Conservation (phyloP, 2,113 vertebrate species). For the Condylura cristata region DNA sequence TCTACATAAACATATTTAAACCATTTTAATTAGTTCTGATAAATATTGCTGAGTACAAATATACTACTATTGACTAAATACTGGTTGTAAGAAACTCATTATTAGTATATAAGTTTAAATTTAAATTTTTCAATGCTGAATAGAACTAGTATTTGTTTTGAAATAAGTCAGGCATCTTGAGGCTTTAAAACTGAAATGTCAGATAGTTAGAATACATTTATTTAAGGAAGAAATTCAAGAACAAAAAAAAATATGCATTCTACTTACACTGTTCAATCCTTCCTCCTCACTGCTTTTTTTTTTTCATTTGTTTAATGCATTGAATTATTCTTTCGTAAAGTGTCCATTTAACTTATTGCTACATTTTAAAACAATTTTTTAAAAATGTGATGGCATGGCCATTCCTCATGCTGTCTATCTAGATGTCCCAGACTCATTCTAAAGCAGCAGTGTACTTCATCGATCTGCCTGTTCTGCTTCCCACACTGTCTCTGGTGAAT, state of each 20-base stretch:
- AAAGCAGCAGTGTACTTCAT: too few relatives aligned
- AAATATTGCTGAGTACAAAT: slow-evolving; percentile 47
- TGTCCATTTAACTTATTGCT: slow-evolving; percentile 72
- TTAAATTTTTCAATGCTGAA: slow-evolving; percentile 18
- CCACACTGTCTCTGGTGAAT: too few relatives aligned
- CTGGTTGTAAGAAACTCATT: slow-evolving; percentile 5
- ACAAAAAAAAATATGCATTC: slow-evolving; percentile 41
- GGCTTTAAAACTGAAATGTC: slow-evolving; percentile 50
- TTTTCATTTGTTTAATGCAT: slow-evolving; percentile 47
- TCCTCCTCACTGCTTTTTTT: not conserved
- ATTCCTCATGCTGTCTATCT: not conserved
- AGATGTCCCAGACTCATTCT: not conserved
- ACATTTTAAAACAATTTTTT: slow-evolving; percentile 73
- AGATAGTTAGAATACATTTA: slow-evolving; percentile 37
- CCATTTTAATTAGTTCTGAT: slow-evolving; percentile 20
- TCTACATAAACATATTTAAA: slow-evolving; percentile 49
- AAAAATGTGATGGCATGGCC: slow-evolving; percentile 38
- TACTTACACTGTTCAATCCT: slow-evolving; percentile 15
- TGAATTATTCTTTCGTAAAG: slow-evolving; percentile 58
- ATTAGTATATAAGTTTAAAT: slow-evolving; percentile 38
- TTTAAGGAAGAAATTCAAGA: slow-evolving; percentile 36
- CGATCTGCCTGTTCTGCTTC: too few relatives aligned
- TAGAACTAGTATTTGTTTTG: slow-evolving; percentile 6
- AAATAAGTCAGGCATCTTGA: slow-evolving; percentile 37
- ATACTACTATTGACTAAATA: slow-evolving; percentile 47